Evolutionary conservation across 1,140 invertebrate species (phyloP), one percentile per base, ranked within the genome.

Genomic region (Listronotus bonariensis): DNA sequence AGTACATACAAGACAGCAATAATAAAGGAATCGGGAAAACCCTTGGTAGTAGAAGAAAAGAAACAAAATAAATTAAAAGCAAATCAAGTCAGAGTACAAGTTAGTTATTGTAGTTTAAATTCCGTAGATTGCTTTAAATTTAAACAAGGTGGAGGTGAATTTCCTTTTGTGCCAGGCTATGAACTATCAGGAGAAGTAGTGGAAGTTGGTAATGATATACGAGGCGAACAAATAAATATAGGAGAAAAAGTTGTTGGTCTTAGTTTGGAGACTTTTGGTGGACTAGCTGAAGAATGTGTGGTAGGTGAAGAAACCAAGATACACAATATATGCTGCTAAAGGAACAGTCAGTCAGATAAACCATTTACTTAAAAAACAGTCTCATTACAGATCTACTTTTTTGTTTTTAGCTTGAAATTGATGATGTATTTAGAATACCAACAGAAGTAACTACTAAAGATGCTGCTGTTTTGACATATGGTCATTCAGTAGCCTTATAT

Each of bases 81-180:
- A 56, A 69, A 69, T 42, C 48, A 77, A 72, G 78, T 80, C 3
- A 70, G 82, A 31, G 77, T 86, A 32, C 73, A 78, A 63, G 80
- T 84, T 10, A 75, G 81, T 68, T 80, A 80, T 42, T 83, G 82
- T 70, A 84, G 83, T 46, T 78, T 86, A n/a, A 86, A 86, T 74
- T 81, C 81, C 34, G 77, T 80, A 38, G 85, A 86, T 76, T 72
- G 82, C 45, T 68, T 79, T 54, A 79, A 78, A 52, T 80, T 77
- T 70, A 65, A 70, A 58, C 80, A 81, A 32, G 78, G 76, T 40
- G 76, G 78, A 62, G 78, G 79, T 6, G 70, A 73, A 17, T 67
- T 80, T 48, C 82, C 82, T 11, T 83, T 82, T 75, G 72, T 81
- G 12, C 83, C 83, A 36, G 83, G 83, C 26, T 85, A 81, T 79